These are phyloP conservation scores for Chelmon rostratus DNA, from an alignment of 2,797 vertebrate genomes.

Conservation along the genomic window DNA sequence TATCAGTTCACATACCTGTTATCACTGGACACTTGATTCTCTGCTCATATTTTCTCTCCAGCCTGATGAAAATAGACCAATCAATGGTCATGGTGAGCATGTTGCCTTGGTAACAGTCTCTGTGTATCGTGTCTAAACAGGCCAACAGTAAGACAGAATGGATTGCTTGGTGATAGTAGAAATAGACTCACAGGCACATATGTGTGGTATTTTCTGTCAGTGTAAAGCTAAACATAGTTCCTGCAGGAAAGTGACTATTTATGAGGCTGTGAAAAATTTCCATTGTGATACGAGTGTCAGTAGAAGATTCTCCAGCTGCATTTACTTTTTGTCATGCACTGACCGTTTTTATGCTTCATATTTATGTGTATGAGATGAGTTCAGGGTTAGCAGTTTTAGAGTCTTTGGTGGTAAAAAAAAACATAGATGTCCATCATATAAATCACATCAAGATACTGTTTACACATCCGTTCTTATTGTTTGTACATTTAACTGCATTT, in stretches of 20 bases:
- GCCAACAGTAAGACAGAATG: slow-evolving; percentile 16
- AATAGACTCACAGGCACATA: slow-evolving; percentile 1
- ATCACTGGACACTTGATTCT: neutral
- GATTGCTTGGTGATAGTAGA: slow-evolving; percentile 8
- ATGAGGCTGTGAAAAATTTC: neutral
- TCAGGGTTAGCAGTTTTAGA: neutral
- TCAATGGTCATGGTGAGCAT: slow-evolving; percentile 17
- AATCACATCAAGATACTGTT: neutral
- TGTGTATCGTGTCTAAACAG: slow-evolving; percentile 23
- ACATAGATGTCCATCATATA: neutral
- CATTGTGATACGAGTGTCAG: neutral
- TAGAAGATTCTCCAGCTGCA: neutral
- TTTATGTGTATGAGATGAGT: neutral
- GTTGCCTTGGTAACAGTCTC: slow-evolving; percentile 54
- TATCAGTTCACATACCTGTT: neutral
- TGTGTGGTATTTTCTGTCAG: slow-evolving; percentile 17
- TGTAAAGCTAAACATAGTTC: slow-evolving; percentile 25
- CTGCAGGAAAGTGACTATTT: neutral
- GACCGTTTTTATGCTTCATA: neutral
- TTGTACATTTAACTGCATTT: neutral
- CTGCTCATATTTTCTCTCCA: slow-evolving; percentile 11
- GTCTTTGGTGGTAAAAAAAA: neutral
- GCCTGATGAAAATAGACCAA: slow-evolving; percentile 20
- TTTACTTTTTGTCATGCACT: neutral
- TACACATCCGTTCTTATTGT: neutral